A percentile compares a stretch with the other conserved stretches of the same genome.
These are phyloP conservation scores for Melanotaenia maccullochi DNA, from an alignment of 2,797 vertebrate genomes.

Conservation along the genomic window DNA sequence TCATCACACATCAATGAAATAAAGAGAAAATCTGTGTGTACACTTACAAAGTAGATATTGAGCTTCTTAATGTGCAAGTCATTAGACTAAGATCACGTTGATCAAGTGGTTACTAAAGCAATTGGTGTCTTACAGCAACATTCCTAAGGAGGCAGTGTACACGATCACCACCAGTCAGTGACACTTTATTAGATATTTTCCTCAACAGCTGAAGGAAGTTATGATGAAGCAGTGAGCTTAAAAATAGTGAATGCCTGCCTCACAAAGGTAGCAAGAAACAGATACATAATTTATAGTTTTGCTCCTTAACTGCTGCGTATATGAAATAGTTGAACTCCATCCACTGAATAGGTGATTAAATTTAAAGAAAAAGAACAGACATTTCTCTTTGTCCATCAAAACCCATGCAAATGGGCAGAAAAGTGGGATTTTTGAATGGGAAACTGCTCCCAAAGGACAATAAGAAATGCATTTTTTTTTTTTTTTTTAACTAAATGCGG, in stretches of 20 bases:
- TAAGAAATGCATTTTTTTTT: too few species aligned
- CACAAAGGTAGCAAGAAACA: neutral
- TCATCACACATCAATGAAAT: neutral
- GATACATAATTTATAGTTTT: neutral
- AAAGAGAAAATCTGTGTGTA: neutral
- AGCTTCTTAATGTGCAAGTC: neutral
- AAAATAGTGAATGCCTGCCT: neutral
- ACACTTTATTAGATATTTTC: slow-evolving; percentile 5
- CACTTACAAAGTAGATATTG: neutral
- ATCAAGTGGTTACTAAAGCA: neutral
- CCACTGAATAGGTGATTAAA: neutral
- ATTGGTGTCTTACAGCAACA: neutral
- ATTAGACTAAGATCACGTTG: neutral
- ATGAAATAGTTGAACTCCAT: neutral
- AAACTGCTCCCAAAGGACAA: too few species aligned
- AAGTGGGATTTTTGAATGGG: too few species aligned
- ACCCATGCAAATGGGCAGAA: too few species aligned
- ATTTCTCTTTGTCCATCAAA: too few species aligned
- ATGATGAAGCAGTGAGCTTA: neutral
- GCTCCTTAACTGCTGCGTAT: neutral
- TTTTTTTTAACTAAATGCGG: too few species aligned
- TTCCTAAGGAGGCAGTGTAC: neutral
- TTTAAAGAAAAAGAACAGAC: neutral
- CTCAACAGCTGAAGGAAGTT: neutral
- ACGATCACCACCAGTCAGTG: neutral